Percentiles rank a stretch among this genome's conserved stretches.
Evolutionary conservation across 2,888 invertebrate genomes (phyloP).

Genomic region (Volucella inflata): DNA sequence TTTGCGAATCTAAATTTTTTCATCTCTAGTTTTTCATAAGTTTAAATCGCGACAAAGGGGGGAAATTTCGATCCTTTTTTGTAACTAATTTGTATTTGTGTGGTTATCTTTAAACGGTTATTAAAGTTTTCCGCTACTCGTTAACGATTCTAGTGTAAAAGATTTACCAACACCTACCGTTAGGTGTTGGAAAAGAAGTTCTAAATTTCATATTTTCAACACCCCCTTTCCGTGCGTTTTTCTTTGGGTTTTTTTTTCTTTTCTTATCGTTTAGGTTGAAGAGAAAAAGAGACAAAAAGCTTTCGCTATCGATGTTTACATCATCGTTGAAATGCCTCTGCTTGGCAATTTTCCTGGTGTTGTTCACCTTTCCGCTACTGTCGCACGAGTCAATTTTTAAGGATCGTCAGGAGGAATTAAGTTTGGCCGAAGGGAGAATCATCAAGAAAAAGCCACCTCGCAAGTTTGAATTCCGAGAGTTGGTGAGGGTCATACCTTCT

Average conservation of each 20-base stretch:
- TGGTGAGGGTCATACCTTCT: constrained; percentile 78
- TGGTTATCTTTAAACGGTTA: constrained; percentile 11
- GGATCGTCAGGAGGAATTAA: constrained; percentile 60
- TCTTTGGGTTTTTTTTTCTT: constrained; percentile 37
- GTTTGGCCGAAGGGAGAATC: constrained; percentile 30
- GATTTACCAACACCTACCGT: constrained; percentile 20
- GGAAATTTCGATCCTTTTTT: constrained; percentile 26
- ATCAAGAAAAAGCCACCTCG: constrained; percentile 40
- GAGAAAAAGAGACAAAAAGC: constrained; percentile 32
- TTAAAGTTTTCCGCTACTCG: constrained; percentile 13
- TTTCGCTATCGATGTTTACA: constrained; percentile 70
- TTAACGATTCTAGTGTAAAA: constrained; percentile 30
- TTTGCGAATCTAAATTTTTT: constrained; percentile 46
- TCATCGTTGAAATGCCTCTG: constrained; percentile 69
- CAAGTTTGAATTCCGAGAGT: constrained; percentile 81
- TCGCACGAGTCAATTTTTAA: constrained; percentile 77
- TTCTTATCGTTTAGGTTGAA: constrained; percentile 19
- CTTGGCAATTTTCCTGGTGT: constrained; percentile 74
- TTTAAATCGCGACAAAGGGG: constrained; percentile 31
- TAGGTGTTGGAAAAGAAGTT: constrained; percentile 19
- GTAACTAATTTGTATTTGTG: constrained; percentile 13
- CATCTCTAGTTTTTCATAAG: constrained; percentile 62
- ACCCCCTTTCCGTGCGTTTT: not conserved
- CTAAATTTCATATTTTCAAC: not conserved
- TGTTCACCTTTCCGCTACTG: constrained; percentile 77